Percentiles rank a stretch among this genome's conserved stretches.
These are phyloP conservation scores for Gephyroberyx darwinii DNA, from an alignment of 2,797 vertebrate species.

Conservation along the genomic window DNA sequence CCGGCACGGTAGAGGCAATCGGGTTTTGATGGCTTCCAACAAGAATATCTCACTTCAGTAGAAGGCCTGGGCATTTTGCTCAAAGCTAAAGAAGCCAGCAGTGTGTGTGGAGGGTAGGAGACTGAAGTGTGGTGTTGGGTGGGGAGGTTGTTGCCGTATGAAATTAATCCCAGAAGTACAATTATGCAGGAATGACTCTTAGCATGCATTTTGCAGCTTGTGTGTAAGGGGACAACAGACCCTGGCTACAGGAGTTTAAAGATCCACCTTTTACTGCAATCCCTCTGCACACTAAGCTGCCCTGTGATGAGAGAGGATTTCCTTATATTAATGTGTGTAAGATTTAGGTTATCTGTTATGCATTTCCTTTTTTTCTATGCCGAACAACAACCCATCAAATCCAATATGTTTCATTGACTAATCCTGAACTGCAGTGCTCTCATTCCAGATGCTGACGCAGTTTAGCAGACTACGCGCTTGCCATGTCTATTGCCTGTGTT, in stretches of 20 bases:
- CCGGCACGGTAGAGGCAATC: conserved; percentile 58
- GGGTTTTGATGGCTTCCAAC: conserved; percentile 66
- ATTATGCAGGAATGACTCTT: conserved; percentile 47
- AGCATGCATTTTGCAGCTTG: conserved; percentile 15
- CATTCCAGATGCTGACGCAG: conserved; percentile 49
- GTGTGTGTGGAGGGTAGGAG: conserved; percentile 21
- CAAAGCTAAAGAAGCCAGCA: conserved; percentile 41
- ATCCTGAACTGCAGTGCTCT: conserved; percentile 40
- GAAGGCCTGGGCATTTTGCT: conserved; percentile 36
- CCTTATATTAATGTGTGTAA: conserved; percentile 1
- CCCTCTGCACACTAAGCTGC: conserved; percentile 3
- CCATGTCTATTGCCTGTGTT: conserved; percentile 52
- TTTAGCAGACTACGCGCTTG: conserved; percentile 44
- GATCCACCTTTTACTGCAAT: conserved; percentile 10
- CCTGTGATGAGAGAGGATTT: not conserved
- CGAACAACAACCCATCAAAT: conserved; percentile 36
- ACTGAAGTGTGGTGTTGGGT: conserved; percentile 17
- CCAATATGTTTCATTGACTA: conserved; percentile 59
- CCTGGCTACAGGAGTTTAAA: not conserved
- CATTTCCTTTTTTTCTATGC: conserved; percentile 18
- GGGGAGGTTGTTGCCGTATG: conserved; percentile 9
- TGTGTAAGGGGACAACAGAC: conserved; percentile 3
- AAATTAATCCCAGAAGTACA: conserved; percentile 48
- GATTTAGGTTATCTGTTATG: conserved; percentile 28
- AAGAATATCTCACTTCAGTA: conserved; percentile 53